Percentiles rank a stretch among this genome's conserved stretches.
Conservation (phyloP, 2,113 vertebrate genomes). For the Nipponia nippon region DNA sequence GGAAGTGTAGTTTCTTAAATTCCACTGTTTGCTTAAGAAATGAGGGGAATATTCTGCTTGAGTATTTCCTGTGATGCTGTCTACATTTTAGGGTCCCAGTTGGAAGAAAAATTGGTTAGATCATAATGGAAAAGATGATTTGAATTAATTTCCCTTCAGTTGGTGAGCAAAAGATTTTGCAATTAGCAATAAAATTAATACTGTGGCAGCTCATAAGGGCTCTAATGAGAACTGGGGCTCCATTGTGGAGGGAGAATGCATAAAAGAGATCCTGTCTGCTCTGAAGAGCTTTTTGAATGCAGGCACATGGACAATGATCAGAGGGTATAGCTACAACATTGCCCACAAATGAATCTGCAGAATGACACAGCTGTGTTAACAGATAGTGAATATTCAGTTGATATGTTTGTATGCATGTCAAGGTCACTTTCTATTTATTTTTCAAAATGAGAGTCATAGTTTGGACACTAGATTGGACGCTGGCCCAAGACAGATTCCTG, state of each 20-base stretch:
- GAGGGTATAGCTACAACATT: neutral
- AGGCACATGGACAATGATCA: neutral
- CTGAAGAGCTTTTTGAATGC: neutral
- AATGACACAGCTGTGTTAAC: neutral
- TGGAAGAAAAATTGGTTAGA: neutral
- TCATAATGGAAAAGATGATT: neutral
- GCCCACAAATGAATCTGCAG: neutral
- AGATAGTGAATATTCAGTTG: neutral
- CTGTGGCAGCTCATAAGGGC: neutral
- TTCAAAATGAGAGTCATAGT: neutral
- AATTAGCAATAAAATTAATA: neutral
- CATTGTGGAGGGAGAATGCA: neutral
- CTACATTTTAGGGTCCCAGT: neutral
- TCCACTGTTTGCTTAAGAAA: neutral
- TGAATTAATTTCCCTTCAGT: neutral
- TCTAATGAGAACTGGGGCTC: neutral
- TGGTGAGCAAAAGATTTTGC: neutral
- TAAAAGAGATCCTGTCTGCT: neutral
- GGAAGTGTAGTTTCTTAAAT: neutral
- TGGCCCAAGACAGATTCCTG: neutral
- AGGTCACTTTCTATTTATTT: neutral
- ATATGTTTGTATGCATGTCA: neutral
- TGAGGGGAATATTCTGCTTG: neutral
- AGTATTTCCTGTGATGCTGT: neutral
- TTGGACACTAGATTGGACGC: neutral